Evolutionary conservation across 2,113 vertebrate species (phyloP).

Genomic region (Polyodon spathula): DNA sequence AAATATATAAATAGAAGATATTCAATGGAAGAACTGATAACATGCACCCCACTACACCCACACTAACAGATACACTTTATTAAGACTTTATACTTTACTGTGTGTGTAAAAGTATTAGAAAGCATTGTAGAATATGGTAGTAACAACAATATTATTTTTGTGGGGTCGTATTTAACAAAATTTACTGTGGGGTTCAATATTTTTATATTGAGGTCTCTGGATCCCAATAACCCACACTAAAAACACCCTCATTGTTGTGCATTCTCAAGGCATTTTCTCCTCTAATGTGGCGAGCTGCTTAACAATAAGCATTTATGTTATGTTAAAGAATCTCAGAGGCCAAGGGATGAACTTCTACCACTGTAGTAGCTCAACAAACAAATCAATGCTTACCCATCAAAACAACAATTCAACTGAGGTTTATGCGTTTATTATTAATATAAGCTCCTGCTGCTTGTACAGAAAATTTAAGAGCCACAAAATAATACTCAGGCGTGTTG

Average conservation of each 20-base stretch:
- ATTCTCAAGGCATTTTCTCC: neutral
- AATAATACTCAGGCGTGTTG: neutral
- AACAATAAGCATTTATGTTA: neutral
- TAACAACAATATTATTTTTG: no score
- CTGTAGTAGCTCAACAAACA: neutral
- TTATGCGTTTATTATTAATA: neutral
- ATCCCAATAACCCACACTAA: neutral
- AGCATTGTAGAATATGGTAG: no score
- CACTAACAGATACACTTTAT: no score
- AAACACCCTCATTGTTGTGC: neutral
- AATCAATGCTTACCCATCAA: constrained; percentile 1
- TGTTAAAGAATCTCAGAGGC: neutral
- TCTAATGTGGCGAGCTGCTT: constrained; percentile 1
- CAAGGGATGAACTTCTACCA: neutral
- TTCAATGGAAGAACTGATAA: no score
- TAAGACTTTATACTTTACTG: no score
- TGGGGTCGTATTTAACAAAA: no score
- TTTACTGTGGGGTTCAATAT: no score
- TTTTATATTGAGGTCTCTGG: neutral
- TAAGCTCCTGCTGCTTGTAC: neutral
- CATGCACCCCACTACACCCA: no score
- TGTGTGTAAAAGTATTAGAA: no score
- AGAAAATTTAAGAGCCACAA: neutral
- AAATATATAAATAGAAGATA: no score
- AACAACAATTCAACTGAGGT: neutral